A percentile compares a stretch with the other conserved stretches of the same genome.
Evolutionary conservation across 2,888 invertebrate genomes (phyloP).

Genomic region (Gymnosoma rotundatum): DNA sequence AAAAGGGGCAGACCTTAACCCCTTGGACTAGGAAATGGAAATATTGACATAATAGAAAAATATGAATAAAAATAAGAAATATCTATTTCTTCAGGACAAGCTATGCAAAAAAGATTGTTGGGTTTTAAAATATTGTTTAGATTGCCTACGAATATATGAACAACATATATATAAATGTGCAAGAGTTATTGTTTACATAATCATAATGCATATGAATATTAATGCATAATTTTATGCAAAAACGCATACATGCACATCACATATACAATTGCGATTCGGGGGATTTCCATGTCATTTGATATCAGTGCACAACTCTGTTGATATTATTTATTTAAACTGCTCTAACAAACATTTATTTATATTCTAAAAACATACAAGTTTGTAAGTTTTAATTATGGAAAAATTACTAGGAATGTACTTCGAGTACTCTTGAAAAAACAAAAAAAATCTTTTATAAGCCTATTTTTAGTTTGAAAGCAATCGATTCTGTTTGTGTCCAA

Average conservation of each 20-base stretch:
- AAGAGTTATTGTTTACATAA: constrained; percentile 28
- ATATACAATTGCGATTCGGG: background rate
- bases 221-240: constrained; percentile 50
- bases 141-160: no score
- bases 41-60: no score
- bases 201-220: constrained; percentile 42
- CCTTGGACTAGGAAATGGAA: no score
- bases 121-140: no score
- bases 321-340: constrained; percentile 11
- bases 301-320: constrained; percentile 17
- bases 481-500: no score
- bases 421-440: background rate
- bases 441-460: background rate
- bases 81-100: no score
- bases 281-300: constrained; percentile 5
- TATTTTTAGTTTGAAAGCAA: no score
- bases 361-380: background rate
- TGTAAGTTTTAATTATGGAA: background rate
- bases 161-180: constrained; percentile 6
- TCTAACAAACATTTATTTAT: background rate
- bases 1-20: no score
- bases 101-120: no score
- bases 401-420: background rate
- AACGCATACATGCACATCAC: background rate
- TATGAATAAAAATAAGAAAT: no score